Evolutionary conservation across 2,113 vertebrate genomes (phyloP).

Genomic region (Muntiacus muntjak): DNA sequence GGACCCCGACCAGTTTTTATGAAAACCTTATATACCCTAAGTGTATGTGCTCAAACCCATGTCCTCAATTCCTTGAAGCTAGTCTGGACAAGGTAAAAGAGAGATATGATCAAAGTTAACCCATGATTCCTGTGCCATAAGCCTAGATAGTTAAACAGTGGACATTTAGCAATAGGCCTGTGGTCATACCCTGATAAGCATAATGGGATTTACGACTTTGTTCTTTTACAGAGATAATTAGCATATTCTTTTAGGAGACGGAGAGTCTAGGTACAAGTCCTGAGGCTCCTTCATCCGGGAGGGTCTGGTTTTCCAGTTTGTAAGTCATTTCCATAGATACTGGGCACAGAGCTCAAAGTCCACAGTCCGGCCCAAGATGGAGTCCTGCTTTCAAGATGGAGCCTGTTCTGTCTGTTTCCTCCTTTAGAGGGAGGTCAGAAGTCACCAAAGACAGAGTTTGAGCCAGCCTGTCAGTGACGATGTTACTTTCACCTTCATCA

Average conservation of each 20-base stretch:
- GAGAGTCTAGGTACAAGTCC: neutral
- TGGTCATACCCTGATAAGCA: neutral
- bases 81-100: neutral
- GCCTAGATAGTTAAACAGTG: neutral
- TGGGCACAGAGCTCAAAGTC: neutral
- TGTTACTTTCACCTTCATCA: accelerated
- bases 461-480: neutral
- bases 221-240: neutral
- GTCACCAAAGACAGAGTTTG: neutral
- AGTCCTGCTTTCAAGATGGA: neutral
- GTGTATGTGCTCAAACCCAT: neutral
- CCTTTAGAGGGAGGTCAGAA: neutral
- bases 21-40: neutral
- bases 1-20: neutral
- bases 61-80: neutral
- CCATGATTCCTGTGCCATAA: neutral
- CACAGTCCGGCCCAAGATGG: neutral
- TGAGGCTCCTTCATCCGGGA: neutral
- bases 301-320: neutral
- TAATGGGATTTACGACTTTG: neutral
- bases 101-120: neutral
- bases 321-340: neutral
- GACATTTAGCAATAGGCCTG: neutral
- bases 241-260: neutral
- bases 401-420: neutral